A percentile compares a stretch with the other conserved stretches of the same genome.
Evolutionary conservation across 2,888 invertebrate species (phyloP).

Genomic region (Pycnomerus fuliginosus): DNA sequence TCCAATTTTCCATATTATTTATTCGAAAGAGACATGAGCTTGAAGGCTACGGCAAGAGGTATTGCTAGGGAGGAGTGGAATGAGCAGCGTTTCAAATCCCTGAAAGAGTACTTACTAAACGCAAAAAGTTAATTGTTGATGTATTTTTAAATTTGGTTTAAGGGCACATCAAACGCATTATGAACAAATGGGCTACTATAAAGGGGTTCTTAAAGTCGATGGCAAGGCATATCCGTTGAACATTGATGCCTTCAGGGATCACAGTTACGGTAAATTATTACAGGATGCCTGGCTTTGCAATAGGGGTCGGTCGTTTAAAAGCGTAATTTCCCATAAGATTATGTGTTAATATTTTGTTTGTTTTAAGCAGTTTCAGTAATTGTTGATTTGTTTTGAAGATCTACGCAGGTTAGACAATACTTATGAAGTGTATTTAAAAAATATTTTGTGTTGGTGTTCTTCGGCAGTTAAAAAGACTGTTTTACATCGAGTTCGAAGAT

Average conservation of each 20-base stretch:
- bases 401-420: too few relatives aligned
- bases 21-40: slow-evolving; percentile 71
- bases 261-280: slow-evolving; percentile 71
- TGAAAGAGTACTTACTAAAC: slow-evolving; percentile 58
- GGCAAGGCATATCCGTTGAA: slow-evolving; percentile 53
- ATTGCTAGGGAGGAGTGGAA: slow-evolving; percentile 77
- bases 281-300: too few relatives aligned
- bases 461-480: too few relatives aligned
- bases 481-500: too few relatives aligned
- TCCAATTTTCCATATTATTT: slow-evolving; percentile 67
- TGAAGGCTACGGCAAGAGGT: slow-evolving; percentile 66
- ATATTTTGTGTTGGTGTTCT: too few relatives aligned
- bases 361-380: too few relatives aligned
- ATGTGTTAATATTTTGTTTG: too few relatives aligned
- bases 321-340: too few relatives aligned
- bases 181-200: slow-evolving; percentile 73
- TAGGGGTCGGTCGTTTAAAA: too few relatives aligned
- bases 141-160: slow-evolving; percentile 29
- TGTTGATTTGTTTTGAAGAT: too few relatives aligned
- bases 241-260: slow-evolving; percentile 73
- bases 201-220: slow-evolving; percentile 61
- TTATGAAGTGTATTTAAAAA: too few relatives aligned
- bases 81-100: slow-evolving; percentile 63
- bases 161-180: slow-evolving; percentile 80
- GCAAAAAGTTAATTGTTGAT: not conserved